Conservation (phyloP, 2,888 invertebrate genomes). For the Dasypolia templi region DNA sequence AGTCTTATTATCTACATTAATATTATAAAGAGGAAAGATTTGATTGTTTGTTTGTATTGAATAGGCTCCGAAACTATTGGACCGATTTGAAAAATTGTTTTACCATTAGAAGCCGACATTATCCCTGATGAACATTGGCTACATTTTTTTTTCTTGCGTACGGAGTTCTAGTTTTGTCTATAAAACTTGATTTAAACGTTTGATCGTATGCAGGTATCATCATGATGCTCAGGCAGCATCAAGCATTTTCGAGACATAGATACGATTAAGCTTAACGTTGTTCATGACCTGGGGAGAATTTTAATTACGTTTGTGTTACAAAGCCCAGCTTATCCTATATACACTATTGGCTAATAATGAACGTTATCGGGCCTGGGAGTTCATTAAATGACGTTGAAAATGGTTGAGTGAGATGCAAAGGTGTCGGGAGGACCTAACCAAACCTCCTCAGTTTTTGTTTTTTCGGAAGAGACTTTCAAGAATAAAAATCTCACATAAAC, state of each 20-base stretch:
- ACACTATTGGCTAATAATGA: not conserved
- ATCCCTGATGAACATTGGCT: too few relatives aligned
- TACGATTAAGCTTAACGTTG: not conserved
- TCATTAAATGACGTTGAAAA: not conserved
- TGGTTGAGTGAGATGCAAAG: not conserved
- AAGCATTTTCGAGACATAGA: too few relatives aligned
- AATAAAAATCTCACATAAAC: not conserved
- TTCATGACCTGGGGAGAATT: not conserved
- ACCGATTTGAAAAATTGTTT: too few relatives aligned
- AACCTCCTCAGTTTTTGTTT: not conserved
- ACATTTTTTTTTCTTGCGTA: too few relatives aligned
- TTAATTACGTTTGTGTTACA: not conserved
- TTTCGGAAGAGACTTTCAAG: not conserved
- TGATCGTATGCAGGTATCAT: not conserved
- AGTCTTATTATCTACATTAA: too few relatives aligned
- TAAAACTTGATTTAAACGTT: not conserved
- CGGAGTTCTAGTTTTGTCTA: too few relatives aligned
- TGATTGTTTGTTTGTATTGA: too few relatives aligned
- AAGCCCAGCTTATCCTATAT: too few relatives aligned
- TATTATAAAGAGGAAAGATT: too few relatives aligned
- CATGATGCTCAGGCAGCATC: not conserved
- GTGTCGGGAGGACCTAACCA: too few relatives aligned
- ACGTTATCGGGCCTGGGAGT: not conserved
- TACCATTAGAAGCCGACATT: too few relatives aligned
- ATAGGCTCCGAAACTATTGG: too few relatives aligned